A percentile compares a stretch with the other conserved stretches of the same genome.
Conservation (phyloP, 2,888 invertebrate species). For the Sipha maydis region DNA sequence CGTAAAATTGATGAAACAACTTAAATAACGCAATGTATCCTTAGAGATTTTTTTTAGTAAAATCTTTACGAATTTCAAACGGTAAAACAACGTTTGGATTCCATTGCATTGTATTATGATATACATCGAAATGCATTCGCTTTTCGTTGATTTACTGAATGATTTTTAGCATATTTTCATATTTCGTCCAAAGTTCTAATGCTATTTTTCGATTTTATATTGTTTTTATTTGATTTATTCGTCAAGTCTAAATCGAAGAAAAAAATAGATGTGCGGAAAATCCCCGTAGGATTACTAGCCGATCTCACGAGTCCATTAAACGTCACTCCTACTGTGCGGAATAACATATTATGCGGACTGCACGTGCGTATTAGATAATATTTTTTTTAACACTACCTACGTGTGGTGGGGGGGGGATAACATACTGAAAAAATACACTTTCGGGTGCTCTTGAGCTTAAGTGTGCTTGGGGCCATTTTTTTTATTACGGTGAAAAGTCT, state of each 20-base stretch:
- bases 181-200: not conserved
- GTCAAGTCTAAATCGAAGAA: not conserved
- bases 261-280: conserved; percentile 19
- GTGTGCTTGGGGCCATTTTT: conserved; percentile 42
- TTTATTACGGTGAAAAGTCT: conserved; percentile 40
- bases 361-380: conserved; percentile 52
- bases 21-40: too few species aligned
- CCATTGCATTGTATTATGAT: too few species aligned
- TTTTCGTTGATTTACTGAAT: too few species aligned
- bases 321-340: conserved; percentile 28
- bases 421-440: conserved; percentile 39
- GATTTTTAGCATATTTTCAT: too few species aligned
- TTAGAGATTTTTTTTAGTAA: too few species aligned
- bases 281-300: conserved; percentile 53
- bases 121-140: too few species aligned
- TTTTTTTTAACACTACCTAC: conserved; percentile 18
- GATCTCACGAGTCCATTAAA: conserved; percentile 55
- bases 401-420: not conserved
- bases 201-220: not conserved
- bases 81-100: too few species aligned
- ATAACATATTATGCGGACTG: conserved; percentile 29
- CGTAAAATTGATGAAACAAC: too few species aligned
- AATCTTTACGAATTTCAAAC: too few species aligned
- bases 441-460: conserved; percentile 23
- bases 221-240: conserved; percentile 26